Percentiles rank a stretch among this genome's conserved stretches.
Evolutionary conservation across 1,140 invertebrate genomes (phyloP).

Genomic region (Platyscapa corneri): DNA sequence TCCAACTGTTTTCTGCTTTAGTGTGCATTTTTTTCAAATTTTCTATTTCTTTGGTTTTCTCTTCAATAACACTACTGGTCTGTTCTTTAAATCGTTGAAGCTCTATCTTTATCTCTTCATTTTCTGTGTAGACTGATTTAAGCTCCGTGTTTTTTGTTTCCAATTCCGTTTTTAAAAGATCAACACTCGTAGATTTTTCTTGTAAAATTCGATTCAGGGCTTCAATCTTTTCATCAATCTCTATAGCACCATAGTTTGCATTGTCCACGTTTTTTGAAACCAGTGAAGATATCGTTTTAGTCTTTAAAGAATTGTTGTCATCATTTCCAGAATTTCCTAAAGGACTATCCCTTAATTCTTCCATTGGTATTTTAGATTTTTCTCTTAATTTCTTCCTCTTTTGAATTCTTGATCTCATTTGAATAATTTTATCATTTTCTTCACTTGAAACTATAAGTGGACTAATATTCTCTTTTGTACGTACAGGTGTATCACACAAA

Average conservation of each 20-base stretch:
- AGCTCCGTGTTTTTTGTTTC: conserved; percentile 54
- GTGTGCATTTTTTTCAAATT: conserved; percentile 53
- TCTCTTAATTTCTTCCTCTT: conserved; percentile 40
- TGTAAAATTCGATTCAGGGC: conserved; percentile 63
- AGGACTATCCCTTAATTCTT: conserved; percentile 28
- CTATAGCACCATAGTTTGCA: background rate
- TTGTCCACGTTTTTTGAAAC: background rate
- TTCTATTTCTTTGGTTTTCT: conserved; percentile 55
- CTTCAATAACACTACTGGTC: conserved; percentile 49
- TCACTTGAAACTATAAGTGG: conserved; percentile 16
- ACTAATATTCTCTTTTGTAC: background rate
- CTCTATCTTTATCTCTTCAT: conserved; percentile 56
- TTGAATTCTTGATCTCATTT: conserved; percentile 20
- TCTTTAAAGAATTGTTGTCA: background rate
- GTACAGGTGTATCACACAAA: conserved; percentile 4
- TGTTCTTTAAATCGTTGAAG: conserved; percentile 55
- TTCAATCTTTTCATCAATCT: conserved; percentile 56
- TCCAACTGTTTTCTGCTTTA: conserved; percentile 56
- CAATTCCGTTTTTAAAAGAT: conserved; percentile 60
- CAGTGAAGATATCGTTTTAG: background rate
- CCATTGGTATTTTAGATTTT: conserved; percentile 8
- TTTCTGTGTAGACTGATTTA: conserved; percentile 53
- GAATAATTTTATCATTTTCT: background rate
- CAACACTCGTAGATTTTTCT: conserved; percentile 60
- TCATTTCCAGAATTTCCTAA: conserved; percentile 44